A percentile compares a stretch with the other conserved stretches of the same genome.
phyloP scores from a whole-genome alignment of 1,140 invertebrate species.

The Asobara japonica region DNA sequence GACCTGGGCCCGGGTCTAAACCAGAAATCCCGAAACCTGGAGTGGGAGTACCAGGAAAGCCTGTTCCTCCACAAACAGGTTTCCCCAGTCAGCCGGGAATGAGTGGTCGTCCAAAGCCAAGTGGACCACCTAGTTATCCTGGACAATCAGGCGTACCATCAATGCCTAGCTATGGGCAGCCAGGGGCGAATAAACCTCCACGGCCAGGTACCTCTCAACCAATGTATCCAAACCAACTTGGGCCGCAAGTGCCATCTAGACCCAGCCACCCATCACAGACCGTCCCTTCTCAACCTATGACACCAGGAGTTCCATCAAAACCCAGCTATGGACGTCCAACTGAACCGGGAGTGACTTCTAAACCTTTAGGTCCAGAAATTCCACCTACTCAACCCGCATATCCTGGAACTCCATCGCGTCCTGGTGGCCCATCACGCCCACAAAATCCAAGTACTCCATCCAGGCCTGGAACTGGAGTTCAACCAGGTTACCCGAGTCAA shows the following conservation, averaged over 20 bases:
- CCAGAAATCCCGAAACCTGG: not conserved
- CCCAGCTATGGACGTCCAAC: constrained; percentile 55
- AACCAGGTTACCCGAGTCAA: constrained; percentile 16
- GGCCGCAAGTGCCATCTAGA: not conserved
- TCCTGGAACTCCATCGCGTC: not conserved
- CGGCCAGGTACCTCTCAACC: not conserved
- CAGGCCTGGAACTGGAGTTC: constrained; percentile 51
- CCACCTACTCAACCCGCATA: too few relatives aligned
- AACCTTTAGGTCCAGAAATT: too few relatives aligned
- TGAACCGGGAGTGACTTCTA: not conserved
- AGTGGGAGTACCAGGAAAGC: not conserved
- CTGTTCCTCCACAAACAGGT: not conserved
- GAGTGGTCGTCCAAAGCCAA: not conserved
- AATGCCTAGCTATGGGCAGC: not conserved
- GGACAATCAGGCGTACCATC: not conserved
- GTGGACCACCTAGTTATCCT: not conserved
- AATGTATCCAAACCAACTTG: not conserved
- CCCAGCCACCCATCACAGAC: not conserved
- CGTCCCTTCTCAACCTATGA: not conserved
- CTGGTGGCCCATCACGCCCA: constrained; percentile 28
- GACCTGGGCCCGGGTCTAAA: not conserved
- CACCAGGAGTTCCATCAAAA: constrained; percentile 43
- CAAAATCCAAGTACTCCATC: constrained; percentile 62
- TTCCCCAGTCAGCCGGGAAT: not conserved
- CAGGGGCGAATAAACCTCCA: not conserved